These are phyloP conservation scores for Diorhabda sublineata DNA, from an alignment of 1,140 invertebrate species.

Conservation along the genomic window DNA sequence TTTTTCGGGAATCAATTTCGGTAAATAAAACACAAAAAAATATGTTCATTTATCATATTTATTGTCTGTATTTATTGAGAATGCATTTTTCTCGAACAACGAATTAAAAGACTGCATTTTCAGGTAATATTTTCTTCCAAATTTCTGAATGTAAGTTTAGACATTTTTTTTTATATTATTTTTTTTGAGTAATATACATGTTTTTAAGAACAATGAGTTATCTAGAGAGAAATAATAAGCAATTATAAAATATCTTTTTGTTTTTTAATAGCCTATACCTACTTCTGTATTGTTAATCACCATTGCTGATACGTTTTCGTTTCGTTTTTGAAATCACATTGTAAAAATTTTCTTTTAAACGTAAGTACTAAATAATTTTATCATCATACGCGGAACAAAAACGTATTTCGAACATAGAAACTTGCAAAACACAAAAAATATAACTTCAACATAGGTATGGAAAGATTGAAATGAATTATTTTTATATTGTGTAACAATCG, in stretches of 20 bases:
- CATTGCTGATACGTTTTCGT: slow-evolving; percentile 48
- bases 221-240: slow-evolving; percentile 31
- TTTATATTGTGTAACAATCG: no score
- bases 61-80: slow-evolving; percentile 48
- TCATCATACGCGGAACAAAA: slow-evolving; percentile 3
- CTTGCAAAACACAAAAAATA: neutral
- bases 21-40: slow-evolving; percentile 19
- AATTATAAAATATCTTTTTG: slow-evolving; percentile 31
- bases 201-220: slow-evolving; percentile 20
- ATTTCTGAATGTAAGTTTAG: neutral
- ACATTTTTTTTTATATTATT: slow-evolving; percentile 11
- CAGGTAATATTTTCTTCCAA: slow-evolving; percentile 5
- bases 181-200: slow-evolving; percentile 16
- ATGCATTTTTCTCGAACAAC: slow-evolving; percentile 44
- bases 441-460: no score
- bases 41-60: slow-evolving; percentile 42
- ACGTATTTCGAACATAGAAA: slow-evolving; percentile 15
- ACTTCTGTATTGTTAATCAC: slow-evolving; percentile 43
- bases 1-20: no score
- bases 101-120: slow-evolving; percentile 31
- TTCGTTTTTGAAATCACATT: slow-evolving; percentile 46
- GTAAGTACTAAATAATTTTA: slow-evolving; percentile 8
- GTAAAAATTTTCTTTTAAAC: slow-evolving; percentile 17
- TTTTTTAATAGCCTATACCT: slow-evolving; percentile 27
- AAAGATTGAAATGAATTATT: no score